Conservation (phyloP, 2,797 vertebrate species). For the Phataginus tricuspis region DNA sequence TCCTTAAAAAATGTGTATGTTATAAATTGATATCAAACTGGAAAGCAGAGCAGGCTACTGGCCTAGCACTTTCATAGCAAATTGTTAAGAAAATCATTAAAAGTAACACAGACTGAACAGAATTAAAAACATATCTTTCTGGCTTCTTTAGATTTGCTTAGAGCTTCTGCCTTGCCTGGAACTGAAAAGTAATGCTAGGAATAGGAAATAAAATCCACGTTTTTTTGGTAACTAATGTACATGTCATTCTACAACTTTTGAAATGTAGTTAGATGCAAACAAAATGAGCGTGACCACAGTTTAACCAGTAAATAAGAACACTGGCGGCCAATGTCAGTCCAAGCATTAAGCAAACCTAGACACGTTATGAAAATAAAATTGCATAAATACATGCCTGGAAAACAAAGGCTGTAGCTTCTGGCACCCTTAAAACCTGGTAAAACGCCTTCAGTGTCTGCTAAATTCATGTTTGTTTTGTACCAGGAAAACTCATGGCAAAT, state of each 20-base stretch:
- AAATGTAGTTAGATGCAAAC: neutral
- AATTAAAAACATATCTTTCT: neutral
- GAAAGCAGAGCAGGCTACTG: neutral
- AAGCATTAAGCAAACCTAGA: neutral
- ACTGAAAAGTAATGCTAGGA: neutral
- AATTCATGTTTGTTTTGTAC: neutral
- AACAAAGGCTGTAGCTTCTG: neutral
- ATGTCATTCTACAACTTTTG: neutral
- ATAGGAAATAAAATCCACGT: neutral
- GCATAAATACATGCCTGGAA: neutral
- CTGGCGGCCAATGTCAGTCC: neutral
- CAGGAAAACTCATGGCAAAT: neutral
- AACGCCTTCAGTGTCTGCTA: neutral
- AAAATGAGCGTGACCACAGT: neutral
- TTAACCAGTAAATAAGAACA: neutral
- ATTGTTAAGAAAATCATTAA: neutral
- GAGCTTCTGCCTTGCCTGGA: neutral
- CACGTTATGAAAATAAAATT: neutral
- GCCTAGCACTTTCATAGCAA: neutral
- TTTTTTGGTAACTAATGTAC: neutral
- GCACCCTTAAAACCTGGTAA: neutral
- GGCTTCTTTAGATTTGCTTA: neutral
- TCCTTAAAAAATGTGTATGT: neutral
- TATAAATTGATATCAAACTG: neutral
- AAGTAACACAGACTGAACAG: neutral